Evolutionary conservation across 2,113 vertebrate genomes (phyloP).

Genomic region (Esox niger): DNA sequence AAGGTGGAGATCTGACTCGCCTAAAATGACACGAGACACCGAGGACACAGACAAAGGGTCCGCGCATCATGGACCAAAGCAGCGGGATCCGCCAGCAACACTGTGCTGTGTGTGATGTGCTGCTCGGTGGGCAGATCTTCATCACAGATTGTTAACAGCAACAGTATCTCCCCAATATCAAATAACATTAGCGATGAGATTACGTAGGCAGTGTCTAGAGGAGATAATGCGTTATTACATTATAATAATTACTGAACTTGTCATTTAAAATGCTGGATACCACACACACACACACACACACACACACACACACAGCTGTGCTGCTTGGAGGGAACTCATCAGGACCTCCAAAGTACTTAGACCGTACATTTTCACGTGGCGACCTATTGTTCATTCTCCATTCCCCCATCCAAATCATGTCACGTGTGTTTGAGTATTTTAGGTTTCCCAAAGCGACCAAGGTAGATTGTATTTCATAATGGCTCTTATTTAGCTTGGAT

Average conservation of each 20-base stretch:
- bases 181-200: neutral
- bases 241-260: neutral
- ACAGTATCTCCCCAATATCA: neutral
- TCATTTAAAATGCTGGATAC: neutral
- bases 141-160: neutral
- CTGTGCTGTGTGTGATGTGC: neutral
- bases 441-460: conserved; percentile 9
- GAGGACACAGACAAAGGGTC: neutral
- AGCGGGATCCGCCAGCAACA: neutral
- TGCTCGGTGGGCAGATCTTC: neutral
- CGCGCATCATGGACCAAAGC: neutral
- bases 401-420: neutral
- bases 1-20: conserved; percentile 60
- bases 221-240: no score
- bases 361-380: neutral
- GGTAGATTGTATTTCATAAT: conserved; percentile 52
- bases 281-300: no score
- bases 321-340: neutral
- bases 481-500: conserved; percentile 58
- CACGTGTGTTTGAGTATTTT: neutral
- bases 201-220: neutral
- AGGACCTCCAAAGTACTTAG: neutral
- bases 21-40: neutral
- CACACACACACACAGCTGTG: neutral
- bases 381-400: neutral